Evolutionary conservation across 2,113 vertebrate genomes (phyloP).

Genomic region (Notothenia rossii): DNA sequence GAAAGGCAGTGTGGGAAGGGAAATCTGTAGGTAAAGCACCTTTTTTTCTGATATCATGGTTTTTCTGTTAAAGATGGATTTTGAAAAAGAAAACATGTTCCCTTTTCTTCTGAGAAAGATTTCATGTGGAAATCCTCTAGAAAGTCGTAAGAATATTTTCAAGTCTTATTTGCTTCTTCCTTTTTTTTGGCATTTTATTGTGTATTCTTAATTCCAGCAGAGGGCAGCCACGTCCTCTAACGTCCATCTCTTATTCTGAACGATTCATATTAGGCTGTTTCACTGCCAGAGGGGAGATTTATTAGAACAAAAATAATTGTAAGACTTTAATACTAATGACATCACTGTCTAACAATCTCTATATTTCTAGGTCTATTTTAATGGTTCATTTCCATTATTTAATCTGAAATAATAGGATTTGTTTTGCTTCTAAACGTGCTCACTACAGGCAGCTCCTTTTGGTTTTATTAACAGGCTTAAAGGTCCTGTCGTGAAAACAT

Average conservation of each 20-base stretch:
- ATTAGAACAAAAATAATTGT: neutral
- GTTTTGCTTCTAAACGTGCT: neutral
- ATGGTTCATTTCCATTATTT: neutral
- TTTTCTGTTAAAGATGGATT: neutral
- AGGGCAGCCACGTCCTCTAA: constrained; percentile 60
- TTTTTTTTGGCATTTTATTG: neutral
- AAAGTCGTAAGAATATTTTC: no score
- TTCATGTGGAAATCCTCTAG: neutral
- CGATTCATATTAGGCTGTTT: neutral
- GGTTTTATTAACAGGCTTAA: constrained; percentile 22
- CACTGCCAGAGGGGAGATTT: neutral
- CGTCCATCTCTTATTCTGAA: neutral
- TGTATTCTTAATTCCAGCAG: constrained; percentile 53
- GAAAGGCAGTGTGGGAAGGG: neutral
- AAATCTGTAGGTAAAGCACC: no score
- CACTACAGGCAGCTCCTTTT: neutral
- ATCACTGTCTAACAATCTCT: neutral
- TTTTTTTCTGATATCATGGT: neutral
- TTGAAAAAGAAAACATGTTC: no score
- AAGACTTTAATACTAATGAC: neutral
- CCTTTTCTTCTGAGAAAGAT: no score
- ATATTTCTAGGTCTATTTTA: neutral
- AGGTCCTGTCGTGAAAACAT: constrained; percentile 4
- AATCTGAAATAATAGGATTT: neutral
- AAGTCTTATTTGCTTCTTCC: neutral